Evolutionary conservation across 2,797 vertebrate species (phyloP).

Genomic region (Nothura maculosa): DNA sequence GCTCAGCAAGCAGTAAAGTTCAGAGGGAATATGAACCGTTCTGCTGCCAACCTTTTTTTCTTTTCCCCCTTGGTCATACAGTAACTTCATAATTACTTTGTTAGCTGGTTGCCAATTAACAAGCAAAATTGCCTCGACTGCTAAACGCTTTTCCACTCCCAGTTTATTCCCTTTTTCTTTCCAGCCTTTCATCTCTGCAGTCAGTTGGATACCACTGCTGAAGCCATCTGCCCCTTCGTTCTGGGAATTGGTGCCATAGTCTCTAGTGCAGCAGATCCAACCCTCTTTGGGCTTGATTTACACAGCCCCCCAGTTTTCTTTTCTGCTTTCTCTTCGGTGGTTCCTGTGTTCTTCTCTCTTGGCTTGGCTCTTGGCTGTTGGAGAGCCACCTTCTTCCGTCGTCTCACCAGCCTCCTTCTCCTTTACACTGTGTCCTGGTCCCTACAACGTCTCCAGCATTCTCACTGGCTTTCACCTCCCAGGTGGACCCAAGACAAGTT

Average conservation of each 20-base stretch:
- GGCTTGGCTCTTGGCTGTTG: not conserved
- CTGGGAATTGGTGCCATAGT: not conserved
- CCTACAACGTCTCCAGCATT: not conserved
- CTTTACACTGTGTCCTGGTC: not conserved
- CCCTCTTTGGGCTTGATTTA: not conserved
- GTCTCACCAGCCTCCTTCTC: not conserved
- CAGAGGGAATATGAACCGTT: not conserved
- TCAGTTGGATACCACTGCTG: not conserved
- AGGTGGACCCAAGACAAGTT: not conserved
- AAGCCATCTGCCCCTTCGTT: conserved; percentile 8
- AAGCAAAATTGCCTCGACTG: not conserved
- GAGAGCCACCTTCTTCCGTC: not conserved
- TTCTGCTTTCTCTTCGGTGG: not conserved
- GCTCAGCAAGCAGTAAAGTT: not conserved
- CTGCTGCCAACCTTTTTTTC: not conserved
- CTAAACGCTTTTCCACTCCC: not conserved
- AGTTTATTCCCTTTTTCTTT: not conserved
- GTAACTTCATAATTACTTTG: conserved; percentile 37
- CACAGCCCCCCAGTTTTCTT: fast-evolving
- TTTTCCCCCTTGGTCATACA: not conserved
- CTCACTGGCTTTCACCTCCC: not conserved
- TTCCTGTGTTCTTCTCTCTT: not conserved
- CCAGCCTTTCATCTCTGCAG: conserved; percentile 14
- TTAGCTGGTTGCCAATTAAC: conserved; percentile 56
- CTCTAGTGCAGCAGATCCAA: not conserved